Evolutionary conservation across 2,888 invertebrate genomes (phyloP).

Genomic region (Rosalia funebris): DNA sequence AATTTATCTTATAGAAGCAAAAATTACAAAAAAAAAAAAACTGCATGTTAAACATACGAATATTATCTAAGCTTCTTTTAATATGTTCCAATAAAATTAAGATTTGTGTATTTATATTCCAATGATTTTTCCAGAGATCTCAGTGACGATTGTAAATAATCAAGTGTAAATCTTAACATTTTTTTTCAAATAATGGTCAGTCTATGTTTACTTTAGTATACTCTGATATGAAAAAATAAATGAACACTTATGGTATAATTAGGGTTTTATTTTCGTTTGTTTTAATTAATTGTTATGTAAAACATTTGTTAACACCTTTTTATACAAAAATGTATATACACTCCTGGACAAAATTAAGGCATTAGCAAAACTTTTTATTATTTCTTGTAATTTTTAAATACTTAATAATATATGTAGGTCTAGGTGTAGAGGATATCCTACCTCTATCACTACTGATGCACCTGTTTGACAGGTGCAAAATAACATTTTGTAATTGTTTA

Average conservation of each 20-base stretch:
- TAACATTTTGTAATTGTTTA: no score
- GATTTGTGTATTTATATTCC: slow-evolving; percentile 58
- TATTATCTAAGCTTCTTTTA: slow-evolving; percentile 35
- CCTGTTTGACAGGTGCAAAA: no score
- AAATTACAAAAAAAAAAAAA: slow-evolving; percentile 23
- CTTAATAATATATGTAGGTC: no score
- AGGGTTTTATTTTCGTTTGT: slow-evolving; percentile 24
- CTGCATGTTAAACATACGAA: slow-evolving; percentile 36
- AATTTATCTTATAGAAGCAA: slow-evolving; percentile 23
- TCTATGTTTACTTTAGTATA: slow-evolving; percentile 62
- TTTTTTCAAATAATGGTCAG: slow-evolving; percentile 62
- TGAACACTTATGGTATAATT: slow-evolving; percentile 51
- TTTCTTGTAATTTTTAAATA: no score
- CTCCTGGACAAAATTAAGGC: no score
- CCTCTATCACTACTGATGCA: no score
- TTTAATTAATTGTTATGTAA: no score
- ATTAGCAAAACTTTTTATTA: no score
- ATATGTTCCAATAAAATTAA: slow-evolving; percentile 37
- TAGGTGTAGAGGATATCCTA: no score
- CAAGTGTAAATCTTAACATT: slow-evolving; percentile 48
- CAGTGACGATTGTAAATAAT: slow-evolving; percentile 57
- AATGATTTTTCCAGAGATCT: slow-evolving; percentile 58
- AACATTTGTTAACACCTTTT: no score
- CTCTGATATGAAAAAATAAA: slow-evolving; percentile 61
- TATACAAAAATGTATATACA: no score